Evolutionary conservation across 92 coral and sea anemone genomes (phyloP).

Genomic region (Epizoanthus ramosus): DNA sequence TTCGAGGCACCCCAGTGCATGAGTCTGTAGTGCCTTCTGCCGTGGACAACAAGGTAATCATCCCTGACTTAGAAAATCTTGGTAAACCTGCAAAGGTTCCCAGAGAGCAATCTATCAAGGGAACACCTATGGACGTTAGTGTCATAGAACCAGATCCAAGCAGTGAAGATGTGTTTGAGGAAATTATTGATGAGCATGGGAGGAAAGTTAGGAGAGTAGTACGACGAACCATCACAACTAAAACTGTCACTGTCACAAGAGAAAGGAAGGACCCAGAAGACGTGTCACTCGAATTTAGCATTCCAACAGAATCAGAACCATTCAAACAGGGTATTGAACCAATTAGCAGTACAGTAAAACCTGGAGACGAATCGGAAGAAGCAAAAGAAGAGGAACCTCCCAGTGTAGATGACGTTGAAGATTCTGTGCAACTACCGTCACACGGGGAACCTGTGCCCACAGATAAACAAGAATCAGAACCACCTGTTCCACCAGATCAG

Average conservation of each 20-base stretch:
- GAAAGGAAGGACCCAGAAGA: conserved; percentile 4
- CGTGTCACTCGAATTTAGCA: background rate
- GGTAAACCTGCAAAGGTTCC: conserved; percentile 48
- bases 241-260: conserved; percentile 27
- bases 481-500: background rate
- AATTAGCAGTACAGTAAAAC: background rate
- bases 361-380: conserved; percentile 7
- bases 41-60: no score
- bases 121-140: background rate
- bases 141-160: background rate
- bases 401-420: conserved; percentile 46
- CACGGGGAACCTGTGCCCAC: background rate
- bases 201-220: conserved; percentile 40
- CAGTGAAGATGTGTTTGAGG: conserved; percentile 42
- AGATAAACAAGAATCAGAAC: background rate
- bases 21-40: no score
- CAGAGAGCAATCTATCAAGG: conserved; percentile 24
- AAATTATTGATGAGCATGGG: conserved; percentile 55
- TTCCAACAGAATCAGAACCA: conserved; percentile 31
- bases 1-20: no score
- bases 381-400: conserved; percentile 26
- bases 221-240: conserved; percentile 49
- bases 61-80: conserved; percentile 14
- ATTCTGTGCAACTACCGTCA: conserved; percentile 7
- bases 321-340: conserved; percentile 9